A percentile compares a stretch with the other conserved stretches of the same genome.
These are phyloP conservation scores for Salticus scenicus DNA, from an alignment of 2,888 invertebrate species.

Conservation along the genomic window DNA sequence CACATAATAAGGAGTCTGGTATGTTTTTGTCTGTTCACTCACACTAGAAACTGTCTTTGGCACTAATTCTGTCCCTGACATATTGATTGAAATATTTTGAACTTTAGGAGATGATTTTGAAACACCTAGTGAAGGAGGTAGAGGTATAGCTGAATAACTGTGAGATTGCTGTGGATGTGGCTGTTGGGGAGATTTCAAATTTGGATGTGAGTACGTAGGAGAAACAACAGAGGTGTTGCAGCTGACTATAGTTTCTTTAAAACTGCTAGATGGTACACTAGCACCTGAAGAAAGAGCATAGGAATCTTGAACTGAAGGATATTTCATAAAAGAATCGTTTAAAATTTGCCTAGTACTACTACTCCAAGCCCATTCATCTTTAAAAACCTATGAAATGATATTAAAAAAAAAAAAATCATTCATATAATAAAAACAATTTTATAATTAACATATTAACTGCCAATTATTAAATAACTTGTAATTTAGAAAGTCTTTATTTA, in stretches of 20 bases:
- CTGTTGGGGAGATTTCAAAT: background rate
- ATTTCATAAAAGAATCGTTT: constrained; percentile 66
- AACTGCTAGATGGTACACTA: background rate
- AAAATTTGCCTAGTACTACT: constrained; percentile 69
- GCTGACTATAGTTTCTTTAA: background rate
- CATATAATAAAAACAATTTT: background rate
- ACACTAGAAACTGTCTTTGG: constrained; percentile 11
- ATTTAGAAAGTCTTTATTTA: too few species aligned
- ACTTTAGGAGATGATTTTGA: constrained; percentile 32
- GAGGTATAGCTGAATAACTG: constrained; percentile 46
- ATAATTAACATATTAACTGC: constrained; percentile 5
- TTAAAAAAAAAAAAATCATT: background rate
- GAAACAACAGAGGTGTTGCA: background rate
- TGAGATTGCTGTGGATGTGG: constrained; percentile 18
- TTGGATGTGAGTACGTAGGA: constrained; percentile 26
- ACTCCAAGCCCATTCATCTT: constrained; percentile 77
- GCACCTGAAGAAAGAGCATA: constrained; percentile 21
- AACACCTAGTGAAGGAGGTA: constrained; percentile 46
- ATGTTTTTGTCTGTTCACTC: background rate
- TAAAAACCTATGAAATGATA: constrained; percentile 73
- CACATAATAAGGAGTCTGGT: constrained; percentile 28
- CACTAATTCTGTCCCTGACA: constrained; percentile 30
- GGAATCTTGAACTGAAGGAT: constrained; percentile 40
- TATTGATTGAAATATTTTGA: constrained; percentile 30
- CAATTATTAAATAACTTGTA: too few species aligned